These are phyloP conservation scores for Bombus picipes DNA, from an alignment of 1,140 invertebrate genomes.

Conservation along the genomic window DNA sequence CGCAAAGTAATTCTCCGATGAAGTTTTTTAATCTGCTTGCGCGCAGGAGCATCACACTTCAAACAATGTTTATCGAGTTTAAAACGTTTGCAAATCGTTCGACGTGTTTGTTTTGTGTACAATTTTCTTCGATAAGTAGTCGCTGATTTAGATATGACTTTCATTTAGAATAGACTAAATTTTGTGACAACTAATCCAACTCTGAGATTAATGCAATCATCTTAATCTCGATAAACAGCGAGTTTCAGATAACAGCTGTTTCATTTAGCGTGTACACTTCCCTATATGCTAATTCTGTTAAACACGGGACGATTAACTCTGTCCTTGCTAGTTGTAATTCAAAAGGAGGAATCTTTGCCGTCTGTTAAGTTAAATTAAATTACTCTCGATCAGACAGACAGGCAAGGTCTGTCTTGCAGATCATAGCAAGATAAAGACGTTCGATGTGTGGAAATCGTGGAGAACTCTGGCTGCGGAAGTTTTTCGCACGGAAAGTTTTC, in stretches of 20 bases:
- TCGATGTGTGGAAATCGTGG: too few species aligned
- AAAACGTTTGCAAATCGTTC: neutral
- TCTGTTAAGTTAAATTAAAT: conserved; percentile 10
- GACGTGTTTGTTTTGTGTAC: too few species aligned
- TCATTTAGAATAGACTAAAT: neutral
- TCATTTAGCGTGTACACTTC: neutral
- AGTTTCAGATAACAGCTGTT: neutral
- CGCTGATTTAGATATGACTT: neutral
- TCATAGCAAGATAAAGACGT: neutral
- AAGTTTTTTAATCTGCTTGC: conserved; percentile 55
- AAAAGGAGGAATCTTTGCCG: neutral
- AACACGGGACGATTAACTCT: neutral
- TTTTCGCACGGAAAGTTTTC: neutral
- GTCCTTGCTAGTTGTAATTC: neutral
- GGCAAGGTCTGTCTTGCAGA: neutral
- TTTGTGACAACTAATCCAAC: neutral
- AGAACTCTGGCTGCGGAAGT: neutral
- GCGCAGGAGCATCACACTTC: neutral
- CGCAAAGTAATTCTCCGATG: conserved; percentile 43
- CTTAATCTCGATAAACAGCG: conserved; percentile 27
- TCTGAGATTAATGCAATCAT: neutral
- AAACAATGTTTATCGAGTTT: conserved; percentile 13
- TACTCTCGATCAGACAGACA: neutral
- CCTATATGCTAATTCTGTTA: conserved; percentile 16
- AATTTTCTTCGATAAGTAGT: neutral